A percentile compares a stretch with the other conserved stretches of the same genome.
These are phyloP conservation scores for Pterocles orientalis DNA, from an alignment of 2,113 vertebrate genomes.

Conservation along the genomic window DNA sequence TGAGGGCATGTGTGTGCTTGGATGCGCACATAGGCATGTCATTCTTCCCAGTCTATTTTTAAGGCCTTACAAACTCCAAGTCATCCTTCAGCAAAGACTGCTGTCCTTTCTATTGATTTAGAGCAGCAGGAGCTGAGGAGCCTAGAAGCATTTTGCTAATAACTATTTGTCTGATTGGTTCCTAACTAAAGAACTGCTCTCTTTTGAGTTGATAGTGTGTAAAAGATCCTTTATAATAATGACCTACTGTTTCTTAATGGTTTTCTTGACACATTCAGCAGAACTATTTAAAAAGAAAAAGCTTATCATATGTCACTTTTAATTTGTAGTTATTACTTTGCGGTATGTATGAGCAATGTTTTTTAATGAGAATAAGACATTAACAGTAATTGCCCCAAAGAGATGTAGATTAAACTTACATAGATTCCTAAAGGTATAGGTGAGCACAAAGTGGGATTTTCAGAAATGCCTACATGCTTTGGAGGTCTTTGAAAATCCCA, in stretches of 20 bases:
- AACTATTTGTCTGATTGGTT: background rate
- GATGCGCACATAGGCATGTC: background rate
- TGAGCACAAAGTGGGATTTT: background rate
- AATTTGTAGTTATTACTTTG: constrained; percentile 16
- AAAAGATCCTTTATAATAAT: background rate
- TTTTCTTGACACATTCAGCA: background rate
- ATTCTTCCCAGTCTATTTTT: background rate
- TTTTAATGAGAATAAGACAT: constrained; percentile 1
- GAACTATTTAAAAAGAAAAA: background rate
- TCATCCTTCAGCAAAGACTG: background rate
- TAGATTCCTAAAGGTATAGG: background rate
- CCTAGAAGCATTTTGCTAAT: background rate
- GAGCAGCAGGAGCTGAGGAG: background rate
- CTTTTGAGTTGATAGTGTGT: background rate
- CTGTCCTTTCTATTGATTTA: background rate
- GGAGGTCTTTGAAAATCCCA: constrained; percentile 3
- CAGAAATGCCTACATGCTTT: background rate
- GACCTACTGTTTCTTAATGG: background rate
- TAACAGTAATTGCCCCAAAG: background rate
- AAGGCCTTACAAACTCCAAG: background rate
- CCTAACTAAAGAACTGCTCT: background rate
- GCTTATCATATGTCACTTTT: background rate
- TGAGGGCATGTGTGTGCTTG: background rate
- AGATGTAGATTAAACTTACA: background rate
- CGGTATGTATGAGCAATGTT: background rate